These are phyloP conservation scores for Heterotilapia buettikoferi DNA, from an alignment of 2,113 vertebrate species.

Conservation along the genomic window DNA sequence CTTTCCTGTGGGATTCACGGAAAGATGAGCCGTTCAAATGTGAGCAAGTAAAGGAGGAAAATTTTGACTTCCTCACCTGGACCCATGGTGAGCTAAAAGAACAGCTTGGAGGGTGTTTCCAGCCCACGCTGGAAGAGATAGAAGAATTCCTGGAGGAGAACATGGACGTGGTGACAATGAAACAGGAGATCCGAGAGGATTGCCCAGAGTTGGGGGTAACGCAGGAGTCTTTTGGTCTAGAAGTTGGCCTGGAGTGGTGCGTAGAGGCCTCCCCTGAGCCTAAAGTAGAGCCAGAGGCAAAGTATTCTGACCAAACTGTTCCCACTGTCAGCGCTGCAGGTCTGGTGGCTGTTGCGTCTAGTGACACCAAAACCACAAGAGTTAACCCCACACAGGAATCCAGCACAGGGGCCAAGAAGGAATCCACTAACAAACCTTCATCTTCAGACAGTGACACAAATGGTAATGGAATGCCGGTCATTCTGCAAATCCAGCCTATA, in stretches of 20 bases:
- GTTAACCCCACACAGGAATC: not conserved
- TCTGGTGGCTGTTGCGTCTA: conserved; percentile 32
- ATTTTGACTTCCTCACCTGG: conserved; percentile 78
- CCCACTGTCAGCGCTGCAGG: conserved; percentile 8
- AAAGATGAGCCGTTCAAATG: conserved; percentile 61
- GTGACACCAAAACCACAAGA: conserved; percentile 65
- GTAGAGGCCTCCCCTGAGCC: conserved; percentile 59
- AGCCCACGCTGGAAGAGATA: conserved; percentile 92
- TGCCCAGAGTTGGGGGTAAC: conserved; percentile 25
- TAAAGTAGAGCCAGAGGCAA: not conserved
- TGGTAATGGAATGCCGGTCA: conserved; percentile 69
- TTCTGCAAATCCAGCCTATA: conserved; percentile 86
- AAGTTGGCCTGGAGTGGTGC: conserved; percentile 69
- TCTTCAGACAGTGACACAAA: conserved; percentile 43
- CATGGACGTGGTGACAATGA: conserved; percentile 81
- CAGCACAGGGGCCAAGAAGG: conserved; percentile 37
- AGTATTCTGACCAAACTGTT: conserved; percentile 74
- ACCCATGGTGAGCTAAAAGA: conserved; percentile 76
- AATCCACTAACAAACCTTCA: conserved; percentile 44
- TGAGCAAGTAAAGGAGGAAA: conserved; percentile 77
- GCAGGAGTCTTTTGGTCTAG: conserved; percentile 74
- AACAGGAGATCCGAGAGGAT: conserved; percentile 72
- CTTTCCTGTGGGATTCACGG: conserved; percentile 77
- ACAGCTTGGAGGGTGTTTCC: conserved; percentile 74
- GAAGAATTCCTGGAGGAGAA: conserved; percentile 96